Evolutionary conservation across 2,797 vertebrate genomes (phyloP), one percentile per base, ranked within the genome.

Genomic region (Poecilia wingei): DNA sequence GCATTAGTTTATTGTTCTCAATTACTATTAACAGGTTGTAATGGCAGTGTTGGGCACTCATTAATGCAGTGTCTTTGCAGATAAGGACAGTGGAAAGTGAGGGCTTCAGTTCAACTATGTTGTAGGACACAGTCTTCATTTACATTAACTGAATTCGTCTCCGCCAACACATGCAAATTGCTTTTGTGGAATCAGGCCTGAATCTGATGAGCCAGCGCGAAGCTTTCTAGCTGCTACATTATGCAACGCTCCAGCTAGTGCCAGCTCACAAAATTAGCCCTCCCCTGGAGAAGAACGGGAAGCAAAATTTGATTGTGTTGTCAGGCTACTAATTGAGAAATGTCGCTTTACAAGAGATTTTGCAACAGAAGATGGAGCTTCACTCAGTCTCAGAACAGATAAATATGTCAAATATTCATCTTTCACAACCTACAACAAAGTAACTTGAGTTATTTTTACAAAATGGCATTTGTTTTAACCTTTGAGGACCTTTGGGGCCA

Each of bases 111-210:
- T 88, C 39, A 89, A 83, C 77, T 41, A 43, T 76, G 80, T 87
- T 74, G 75, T 79, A 39, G 79, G 80, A 55, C 22, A 43, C 72
- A 79, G 80, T 80, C 77, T 87, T 91, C 80, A 87, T 90, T 85
- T 84, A 80, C 81, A 89, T 87, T 75, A 81, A 86, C 79, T 46
- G 75, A n/a, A 74, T 89, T 91, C 83, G 82, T 87, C 84, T 81
- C 80, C 82, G 79, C 82, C 89, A 86, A 76, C 69, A 79, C 71
- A 80, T 89, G 78, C 82, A 87, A 91, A 91, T 86, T 79, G 81
- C 84, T 87, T 91, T 81, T 76, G 78, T 84, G 69, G 86, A 87
- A 88, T 83, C 84, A 53, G 72, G 84, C 79, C 75, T 78, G 70
- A 82, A 88, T 91, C 77, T 88, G 80, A 81, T 84, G 81, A 88